Conservation (phyloP, 2,113 vertebrate species). For the Columbina picui region DNA sequence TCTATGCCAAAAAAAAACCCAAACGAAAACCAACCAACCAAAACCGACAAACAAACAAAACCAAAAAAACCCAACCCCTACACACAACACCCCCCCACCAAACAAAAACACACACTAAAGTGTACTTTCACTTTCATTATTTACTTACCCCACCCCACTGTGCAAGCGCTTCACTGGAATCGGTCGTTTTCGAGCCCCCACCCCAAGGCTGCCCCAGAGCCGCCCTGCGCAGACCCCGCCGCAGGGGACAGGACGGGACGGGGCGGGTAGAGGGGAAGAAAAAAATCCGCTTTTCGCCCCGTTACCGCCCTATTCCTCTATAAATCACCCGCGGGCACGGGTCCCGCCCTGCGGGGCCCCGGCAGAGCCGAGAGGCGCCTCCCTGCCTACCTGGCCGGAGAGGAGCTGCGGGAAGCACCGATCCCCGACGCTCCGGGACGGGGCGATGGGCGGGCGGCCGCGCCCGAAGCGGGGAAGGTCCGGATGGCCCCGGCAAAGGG, state of each 20-base stretch:
- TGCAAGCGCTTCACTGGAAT: fast-evolving
- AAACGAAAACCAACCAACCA: not conserved
- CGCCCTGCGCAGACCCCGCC: not conserved
- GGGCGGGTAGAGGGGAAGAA: fast-evolving
- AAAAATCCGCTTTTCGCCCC: fast-evolving
- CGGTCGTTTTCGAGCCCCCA: fast-evolving
- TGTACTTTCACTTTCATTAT: not conserved
- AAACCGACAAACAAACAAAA: not conserved
- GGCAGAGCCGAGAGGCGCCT: not conserved
- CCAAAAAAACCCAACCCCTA: not conserved
- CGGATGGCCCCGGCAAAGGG: fast-evolving
- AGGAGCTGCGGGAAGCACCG: not conserved
- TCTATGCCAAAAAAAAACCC: too few relatives aligned
- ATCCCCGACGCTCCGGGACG: not conserved
- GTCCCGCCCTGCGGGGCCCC: not conserved
- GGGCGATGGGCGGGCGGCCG: not conserved
- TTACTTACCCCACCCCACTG: fast-evolving
- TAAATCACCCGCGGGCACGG: not conserved
- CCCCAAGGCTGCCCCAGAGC: not conserved
- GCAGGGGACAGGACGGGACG: fast-evolving
- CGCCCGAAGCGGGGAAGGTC: not conserved
- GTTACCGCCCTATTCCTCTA: fast-evolving
- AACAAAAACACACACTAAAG: not conserved
- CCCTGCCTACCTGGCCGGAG: not conserved
- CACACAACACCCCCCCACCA: not conserved